Percentiles rank a stretch among this genome's conserved stretches.
phyloP scores from a whole-genome alignment of 2,797 vertebrate genomes.

The Siniperca scherzeri region DNA sequence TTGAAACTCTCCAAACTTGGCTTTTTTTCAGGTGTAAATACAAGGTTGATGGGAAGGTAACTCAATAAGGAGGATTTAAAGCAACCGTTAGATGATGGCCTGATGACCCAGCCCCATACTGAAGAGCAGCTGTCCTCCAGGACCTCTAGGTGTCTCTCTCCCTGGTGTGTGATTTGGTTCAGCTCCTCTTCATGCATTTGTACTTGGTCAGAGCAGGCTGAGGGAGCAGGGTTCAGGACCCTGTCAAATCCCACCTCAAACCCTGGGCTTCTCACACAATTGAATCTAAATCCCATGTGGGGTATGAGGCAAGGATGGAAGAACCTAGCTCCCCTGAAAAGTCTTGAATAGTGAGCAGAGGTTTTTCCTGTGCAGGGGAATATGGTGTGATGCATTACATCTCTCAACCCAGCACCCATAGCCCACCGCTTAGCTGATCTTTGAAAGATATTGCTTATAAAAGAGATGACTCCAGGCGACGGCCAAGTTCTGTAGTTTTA shows the following conservation, averaged over 20 bases:
- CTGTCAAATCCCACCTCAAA: conserved; percentile 73
- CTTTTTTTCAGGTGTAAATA: conserved; percentile 71
- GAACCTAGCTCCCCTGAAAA: conserved; percentile 66
- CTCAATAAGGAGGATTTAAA: conserved; percentile 75
- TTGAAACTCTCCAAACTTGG: conserved; percentile 48
- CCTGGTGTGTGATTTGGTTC: conserved; percentile 49
- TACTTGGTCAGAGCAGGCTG: conserved; percentile 43
- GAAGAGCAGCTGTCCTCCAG: conserved; percentile 48
- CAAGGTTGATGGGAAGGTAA: conserved; percentile 67
- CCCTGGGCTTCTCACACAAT: conserved; percentile 74
- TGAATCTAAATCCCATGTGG: conserved; percentile 77
- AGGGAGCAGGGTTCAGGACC: conserved; percentile 65
- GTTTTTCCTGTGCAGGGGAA: conserved; percentile 72
- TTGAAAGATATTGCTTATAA: conserved; percentile 95
- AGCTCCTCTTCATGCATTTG: conserved; percentile 60
- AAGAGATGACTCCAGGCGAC: conserved; percentile 92
- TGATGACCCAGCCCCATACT: conserved; percentile 33
- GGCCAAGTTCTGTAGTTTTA: conserved; percentile 95
- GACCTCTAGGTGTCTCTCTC: conserved; percentile 54
- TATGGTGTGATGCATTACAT: conserved; percentile 85
- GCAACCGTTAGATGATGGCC: conserved; percentile 42
- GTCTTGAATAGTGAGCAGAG: conserved; percentile 72
- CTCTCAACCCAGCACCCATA: conserved; percentile 78
- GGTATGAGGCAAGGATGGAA: conserved; percentile 66
- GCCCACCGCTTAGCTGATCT: conserved; percentile 91